Evolutionary conservation across 2,888 invertebrate genomes (phyloP).

Genomic region (Auanema sp.): DNA sequence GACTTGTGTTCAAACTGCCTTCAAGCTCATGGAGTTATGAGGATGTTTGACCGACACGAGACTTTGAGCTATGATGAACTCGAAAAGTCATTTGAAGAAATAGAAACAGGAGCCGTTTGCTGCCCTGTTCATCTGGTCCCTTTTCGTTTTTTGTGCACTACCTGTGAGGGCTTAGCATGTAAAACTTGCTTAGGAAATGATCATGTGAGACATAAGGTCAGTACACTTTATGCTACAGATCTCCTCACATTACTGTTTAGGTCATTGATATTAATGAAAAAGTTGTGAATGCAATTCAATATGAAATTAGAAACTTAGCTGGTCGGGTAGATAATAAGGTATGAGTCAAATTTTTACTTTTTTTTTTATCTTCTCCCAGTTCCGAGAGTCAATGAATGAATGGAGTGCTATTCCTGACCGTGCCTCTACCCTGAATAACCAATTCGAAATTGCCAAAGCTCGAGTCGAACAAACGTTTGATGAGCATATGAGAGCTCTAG

Average conservation of each 20-base stretch:
- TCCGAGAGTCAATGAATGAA: conserved; percentile 33
- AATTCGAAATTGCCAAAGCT: conserved; percentile 46
- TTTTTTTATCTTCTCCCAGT: conserved; percentile 17
- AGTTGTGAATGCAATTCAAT: conserved; percentile 33
- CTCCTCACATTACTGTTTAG: conserved; percentile 13
- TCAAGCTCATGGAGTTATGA: conserved; percentile 92
- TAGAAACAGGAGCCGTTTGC: conserved; percentile 34
- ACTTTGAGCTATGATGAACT: conserved; percentile 38
- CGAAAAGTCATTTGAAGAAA: conserved; percentile 23
- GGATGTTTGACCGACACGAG: conserved; percentile 88
- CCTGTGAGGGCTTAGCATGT: conserved; percentile 45
- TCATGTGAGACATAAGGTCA: conserved; percentile 35
- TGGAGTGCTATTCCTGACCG: conserved; percentile 49
- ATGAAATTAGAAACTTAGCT: conserved; percentile 32
- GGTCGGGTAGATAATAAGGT: conserved; percentile 41
- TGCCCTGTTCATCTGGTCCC: conserved; percentile 39
- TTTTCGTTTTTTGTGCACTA: conserved; percentile 38
- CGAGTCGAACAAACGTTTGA: conserved; percentile 34
- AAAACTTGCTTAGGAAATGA: conserved; percentile 39
- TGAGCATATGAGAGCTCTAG: conserved; percentile 17
- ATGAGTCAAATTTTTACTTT: background rate
- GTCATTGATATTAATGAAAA: conserved; percentile 39
- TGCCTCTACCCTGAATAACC: conserved; percentile 31
- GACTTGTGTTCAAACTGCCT: conserved; percentile 91
- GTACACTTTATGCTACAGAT: background rate